Evolutionary conservation across 1,140 invertebrate genomes (phyloP).

Genomic region (Galleria mellonella): DNA sequence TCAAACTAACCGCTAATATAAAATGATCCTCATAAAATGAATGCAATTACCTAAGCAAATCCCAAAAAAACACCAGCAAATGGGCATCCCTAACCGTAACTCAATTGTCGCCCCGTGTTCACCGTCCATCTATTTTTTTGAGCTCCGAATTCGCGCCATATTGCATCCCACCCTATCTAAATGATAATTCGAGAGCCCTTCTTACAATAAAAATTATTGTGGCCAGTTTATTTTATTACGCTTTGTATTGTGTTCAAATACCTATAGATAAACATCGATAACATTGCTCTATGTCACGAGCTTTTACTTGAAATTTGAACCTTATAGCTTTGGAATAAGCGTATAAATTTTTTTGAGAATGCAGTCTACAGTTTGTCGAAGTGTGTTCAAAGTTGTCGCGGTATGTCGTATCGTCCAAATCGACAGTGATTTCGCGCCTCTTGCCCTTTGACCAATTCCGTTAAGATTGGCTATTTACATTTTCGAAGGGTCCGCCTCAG

Average conservation of each 20-base stretch:
- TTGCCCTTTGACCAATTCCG: constrained; percentile 33
- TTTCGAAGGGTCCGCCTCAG: constrained; percentile 7
- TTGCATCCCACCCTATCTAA: constrained; percentile 63
- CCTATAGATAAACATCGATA: constrained; percentile 18
- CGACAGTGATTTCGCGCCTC: constrained; percentile 28
- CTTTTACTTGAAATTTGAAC: constrained; percentile 10
- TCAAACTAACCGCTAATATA: constrained; percentile 11
- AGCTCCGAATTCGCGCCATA: constrained; percentile 55
- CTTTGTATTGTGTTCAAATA: constrained; percentile 66
- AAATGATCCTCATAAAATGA: constrained; percentile 35
- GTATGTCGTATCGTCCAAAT: constrained; percentile 24
- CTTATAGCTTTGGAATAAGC: neutral
- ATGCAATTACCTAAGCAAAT: constrained; percentile 32
- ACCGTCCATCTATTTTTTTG: constrained; percentile 45
- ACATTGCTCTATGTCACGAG: constrained; percentile 7
- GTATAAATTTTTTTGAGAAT: neutral
- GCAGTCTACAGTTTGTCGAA: neutral
- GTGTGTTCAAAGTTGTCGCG: constrained; percentile 20
- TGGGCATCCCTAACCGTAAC: constrained; percentile 43
- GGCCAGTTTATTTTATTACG: constrained; percentile 71
- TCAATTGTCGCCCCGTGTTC: constrained; percentile 28
- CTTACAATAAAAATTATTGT: constrained; percentile 72
- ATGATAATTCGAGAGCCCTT: constrained; percentile 65
- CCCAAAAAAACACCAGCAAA: constrained; percentile 23
- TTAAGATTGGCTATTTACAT: constrained; percentile 29